Evolutionary conservation across 1,140 invertebrate species (phyloP).

Genomic region (Octopus bimaculoides): DNA sequence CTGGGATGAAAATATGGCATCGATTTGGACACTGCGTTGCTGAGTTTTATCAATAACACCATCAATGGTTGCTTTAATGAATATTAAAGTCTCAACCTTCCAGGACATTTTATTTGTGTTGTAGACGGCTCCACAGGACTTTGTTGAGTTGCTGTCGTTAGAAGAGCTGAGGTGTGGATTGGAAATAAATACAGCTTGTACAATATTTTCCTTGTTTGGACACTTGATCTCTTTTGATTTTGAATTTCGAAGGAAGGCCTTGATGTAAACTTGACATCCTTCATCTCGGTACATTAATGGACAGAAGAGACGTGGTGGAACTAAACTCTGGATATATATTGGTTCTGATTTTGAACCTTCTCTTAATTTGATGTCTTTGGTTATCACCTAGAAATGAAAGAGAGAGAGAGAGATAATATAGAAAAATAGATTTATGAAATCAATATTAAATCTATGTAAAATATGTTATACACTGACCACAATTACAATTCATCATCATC

Average conservation of each 20-base stretch:
- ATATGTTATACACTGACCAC: no score
- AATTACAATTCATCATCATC: no score
- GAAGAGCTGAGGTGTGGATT: slow-evolving; percentile 9
- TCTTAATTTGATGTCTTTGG: slow-evolving; percentile 21
- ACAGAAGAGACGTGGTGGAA: slow-evolving; percentile 31
- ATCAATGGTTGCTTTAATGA: slow-evolving; percentile 37
- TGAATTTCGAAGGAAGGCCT: slow-evolving; percentile 18
- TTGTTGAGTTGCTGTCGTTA: slow-evolving; percentile 10
- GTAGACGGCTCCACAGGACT: slow-evolving; percentile 20
- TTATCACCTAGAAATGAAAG: not conserved
- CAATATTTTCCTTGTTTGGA: slow-evolving; percentile 22
- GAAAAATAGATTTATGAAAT: no score
- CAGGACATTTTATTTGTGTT: slow-evolving; percentile 24
- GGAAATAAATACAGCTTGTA: slow-evolving; percentile 33
- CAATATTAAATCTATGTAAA: no score
- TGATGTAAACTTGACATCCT: slow-evolving; percentile 24
- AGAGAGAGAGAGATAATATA: no score
- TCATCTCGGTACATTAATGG: slow-evolving; percentile 24
- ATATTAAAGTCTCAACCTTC: slow-evolving; percentile 25
- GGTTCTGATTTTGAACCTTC: slow-evolving; percentile 12
- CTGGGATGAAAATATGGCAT: slow-evolving; percentile 7
- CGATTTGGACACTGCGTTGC: slow-evolving; percentile 20
- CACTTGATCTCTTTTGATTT: slow-evolving; percentile 20
- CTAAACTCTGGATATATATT: slow-evolving; percentile 18
- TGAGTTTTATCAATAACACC: slow-evolving; percentile 27